A percentile compares a stretch with the other conserved stretches of the same genome.
Conservation (phyloP, 2,797 vertebrate species). For the Urosaurus nigricauda region DNA sequence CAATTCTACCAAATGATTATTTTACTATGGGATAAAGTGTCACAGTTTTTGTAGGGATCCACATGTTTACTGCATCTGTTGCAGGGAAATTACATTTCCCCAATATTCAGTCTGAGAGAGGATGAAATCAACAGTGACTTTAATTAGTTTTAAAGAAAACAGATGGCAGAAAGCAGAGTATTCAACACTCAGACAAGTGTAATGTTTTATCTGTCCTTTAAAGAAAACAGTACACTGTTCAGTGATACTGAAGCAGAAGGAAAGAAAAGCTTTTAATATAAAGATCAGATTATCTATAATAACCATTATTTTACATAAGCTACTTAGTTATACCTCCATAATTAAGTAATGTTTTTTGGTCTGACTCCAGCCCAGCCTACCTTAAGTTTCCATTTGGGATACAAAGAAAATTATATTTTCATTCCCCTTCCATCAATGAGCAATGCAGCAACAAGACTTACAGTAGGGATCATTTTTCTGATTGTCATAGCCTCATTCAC, state of each 20-base stretch:
- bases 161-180: constrained; percentile 17
- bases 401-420: too few relatives aligned
- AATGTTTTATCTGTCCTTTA: neutral
- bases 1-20: neutral
- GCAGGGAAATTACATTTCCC: constrained; percentile 12
- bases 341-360: too few relatives aligned
- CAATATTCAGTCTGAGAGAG: constrained; percentile 4
- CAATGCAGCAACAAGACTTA: too few relatives aligned
- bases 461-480: too few relatives aligned
- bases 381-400: too few relatives aligned
- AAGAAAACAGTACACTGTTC: neutral
- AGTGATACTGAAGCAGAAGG: neutral
- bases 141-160: constrained; percentile 33
- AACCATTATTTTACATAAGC: neutral
- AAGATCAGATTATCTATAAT: neutral
- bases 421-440: too few relatives aligned
- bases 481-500: too few relatives aligned
- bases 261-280: neutral
- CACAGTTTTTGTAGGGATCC: neutral
- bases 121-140: constrained; percentile 19
- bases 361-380: too few relatives aligned
- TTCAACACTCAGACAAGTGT: neutral
- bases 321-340: too few relatives aligned
- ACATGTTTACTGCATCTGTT: constrained; percentile 24
- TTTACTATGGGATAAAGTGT: constrained; percentile 16